Conservation (phyloP, 1,140 invertebrate species). For the Drosophila elegans region DNA sequence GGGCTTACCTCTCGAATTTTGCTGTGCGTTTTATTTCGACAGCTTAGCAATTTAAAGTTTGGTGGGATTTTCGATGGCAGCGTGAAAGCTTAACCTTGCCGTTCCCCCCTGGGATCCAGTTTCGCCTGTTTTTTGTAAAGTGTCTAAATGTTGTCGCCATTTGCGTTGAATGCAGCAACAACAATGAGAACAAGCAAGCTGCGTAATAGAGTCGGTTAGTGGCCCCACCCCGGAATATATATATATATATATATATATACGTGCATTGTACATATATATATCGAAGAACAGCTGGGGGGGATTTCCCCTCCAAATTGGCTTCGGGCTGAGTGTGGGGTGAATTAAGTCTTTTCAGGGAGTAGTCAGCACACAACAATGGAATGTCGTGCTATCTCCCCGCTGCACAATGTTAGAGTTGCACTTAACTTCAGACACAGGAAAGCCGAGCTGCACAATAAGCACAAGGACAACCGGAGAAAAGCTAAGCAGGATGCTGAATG, state of each 20-base stretch:
- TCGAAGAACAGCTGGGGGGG: not conserved
- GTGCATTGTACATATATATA: constrained; percentile 2
- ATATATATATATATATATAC: not conserved
- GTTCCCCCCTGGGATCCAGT: constrained; percentile 8
- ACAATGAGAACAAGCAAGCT: constrained; percentile 47
- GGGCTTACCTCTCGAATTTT: constrained; percentile 31
- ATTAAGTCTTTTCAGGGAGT: constrained; percentile 75
- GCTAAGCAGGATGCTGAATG: constrained; percentile 52
- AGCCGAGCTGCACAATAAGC: constrained; percentile 66
- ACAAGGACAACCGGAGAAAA: constrained; percentile 64
- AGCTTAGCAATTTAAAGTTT: constrained; percentile 82
- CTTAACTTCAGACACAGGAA: constrained; percentile 82
- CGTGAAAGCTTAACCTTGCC: constrained; percentile 72
- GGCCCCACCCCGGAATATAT: constrained; percentile 10
- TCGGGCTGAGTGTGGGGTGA: constrained; percentile 43
- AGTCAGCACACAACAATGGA: constrained; percentile 76
- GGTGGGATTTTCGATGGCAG: constrained; percentile 59
- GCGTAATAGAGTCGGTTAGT: constrained; percentile 78
- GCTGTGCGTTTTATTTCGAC: constrained; percentile 62
- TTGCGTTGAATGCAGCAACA: constrained; percentile 68
- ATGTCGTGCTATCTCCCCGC: constrained; percentile 67
- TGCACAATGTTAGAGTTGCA: constrained; percentile 82
- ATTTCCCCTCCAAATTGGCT: constrained; percentile 28
- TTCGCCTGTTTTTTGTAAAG: constrained; percentile 27
- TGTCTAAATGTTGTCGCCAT: constrained; percentile 74